Conservation (phyloP, 2,888 invertebrate species). For the Caenorhabditis macrosperma region DNA sequence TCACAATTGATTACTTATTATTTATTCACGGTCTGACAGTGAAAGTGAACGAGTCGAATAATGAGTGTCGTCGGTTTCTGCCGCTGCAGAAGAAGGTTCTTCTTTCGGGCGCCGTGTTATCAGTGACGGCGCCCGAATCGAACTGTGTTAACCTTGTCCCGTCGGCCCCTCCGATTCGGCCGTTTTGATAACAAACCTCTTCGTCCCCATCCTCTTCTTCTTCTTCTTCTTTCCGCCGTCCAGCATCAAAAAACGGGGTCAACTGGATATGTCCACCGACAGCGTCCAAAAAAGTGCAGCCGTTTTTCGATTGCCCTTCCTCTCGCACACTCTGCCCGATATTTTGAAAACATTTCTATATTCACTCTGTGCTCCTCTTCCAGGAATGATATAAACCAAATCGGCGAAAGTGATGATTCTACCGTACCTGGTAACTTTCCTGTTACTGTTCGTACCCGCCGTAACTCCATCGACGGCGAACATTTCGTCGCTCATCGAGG, state of each 20-base stretch:
- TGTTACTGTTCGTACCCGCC: conserved; percentile 42
- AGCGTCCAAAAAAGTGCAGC: conserved; percentile 30
- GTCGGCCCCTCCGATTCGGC: conserved; percentile 20
- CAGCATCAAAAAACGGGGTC: conserved; percentile 31
- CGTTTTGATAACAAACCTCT: conserved; percentile 51
- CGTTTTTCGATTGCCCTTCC: conserved; percentile 5
- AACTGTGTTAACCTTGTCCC: conserved; percentile 51
- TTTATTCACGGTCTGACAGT: conserved; percentile 48
- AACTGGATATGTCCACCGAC: conserved; percentile 8
- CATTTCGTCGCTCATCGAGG: conserved; percentile 57
- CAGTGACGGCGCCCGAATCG: conserved; percentile 18
- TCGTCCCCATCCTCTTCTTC: neutral
- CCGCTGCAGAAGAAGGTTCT: neutral
- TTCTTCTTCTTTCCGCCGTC: neutral
- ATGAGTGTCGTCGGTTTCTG: conserved; percentile 1
- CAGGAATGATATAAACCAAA: conserved; percentile 50
- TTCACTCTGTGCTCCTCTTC: conserved; percentile 3
- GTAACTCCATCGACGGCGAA: conserved; percentile 45
- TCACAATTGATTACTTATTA: conserved; percentile 50
- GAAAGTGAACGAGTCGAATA: conserved; percentile 4
- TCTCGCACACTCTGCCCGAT: conserved; percentile 5
- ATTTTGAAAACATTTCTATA: conserved; percentile 28
- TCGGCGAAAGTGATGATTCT: conserved; percentile 33
- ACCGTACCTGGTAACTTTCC: conserved; percentile 44
- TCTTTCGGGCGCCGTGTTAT: conserved; percentile 24